Base-by-base conservation (phyloP, 2,113 vertebrate genomes). In the Gavia stellata region DNA sequence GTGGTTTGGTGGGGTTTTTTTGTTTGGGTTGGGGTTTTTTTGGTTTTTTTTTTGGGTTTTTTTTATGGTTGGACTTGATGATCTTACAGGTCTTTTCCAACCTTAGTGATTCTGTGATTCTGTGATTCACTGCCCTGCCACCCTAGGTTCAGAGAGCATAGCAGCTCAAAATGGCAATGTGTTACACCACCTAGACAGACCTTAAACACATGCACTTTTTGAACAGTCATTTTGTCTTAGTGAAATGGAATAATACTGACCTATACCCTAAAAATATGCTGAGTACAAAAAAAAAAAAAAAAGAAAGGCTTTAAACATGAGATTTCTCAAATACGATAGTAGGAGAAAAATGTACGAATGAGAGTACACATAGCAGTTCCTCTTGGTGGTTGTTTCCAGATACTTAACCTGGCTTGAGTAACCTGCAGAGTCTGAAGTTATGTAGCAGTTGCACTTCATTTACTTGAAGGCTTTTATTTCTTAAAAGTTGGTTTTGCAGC, bases 361-460 rank as follows among this genome's bases (percentile, higher is more conserved):
- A 34, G 24, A 34, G 11, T n/a, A 78, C 34, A 61, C 3, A 50
- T 8, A 24, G 4, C 7, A 78, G 31, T 21, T 63, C 12, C 26
- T 72, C 13, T 14, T 38, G 26, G 8, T 42, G 34, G 3, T 71
- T 45, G 8, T 14, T 66, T 42, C 14, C 23, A 67, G 12, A 20
- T 53, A 44, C 20, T 70, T 53, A 14, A 47, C 10, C 4, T 61
- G 10, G 16, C 21, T 81, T 42, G 17, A 44, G 12, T 19, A 53
- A 86, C 72, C 4, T 58, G 5, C 17, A 49, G 45, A 53, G 16
- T 40, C 12, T 56, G 66, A 88, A 38, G 3, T 59, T 31, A 38
- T 1, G 0, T 7, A 62, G 10, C 2, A 0, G 4, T 67, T 81
- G 10, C 3, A 13, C 11, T 17, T 16, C 0, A 2, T 53, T 75